Evolutionary conservation across 2,888 invertebrate genomes (phyloP).

Genomic region (Monopis laevigella): DNA sequence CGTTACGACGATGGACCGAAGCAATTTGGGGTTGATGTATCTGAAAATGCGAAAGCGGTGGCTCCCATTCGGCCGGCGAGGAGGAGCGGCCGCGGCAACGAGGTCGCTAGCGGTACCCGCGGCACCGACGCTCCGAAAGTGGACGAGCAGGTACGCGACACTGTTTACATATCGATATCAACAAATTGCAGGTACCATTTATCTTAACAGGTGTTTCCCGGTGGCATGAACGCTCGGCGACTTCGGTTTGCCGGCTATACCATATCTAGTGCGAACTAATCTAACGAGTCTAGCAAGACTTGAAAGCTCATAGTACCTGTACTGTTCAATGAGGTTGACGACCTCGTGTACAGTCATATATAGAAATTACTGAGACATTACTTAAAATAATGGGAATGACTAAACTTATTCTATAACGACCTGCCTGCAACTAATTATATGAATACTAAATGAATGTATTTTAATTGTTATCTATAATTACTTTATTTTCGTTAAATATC

Average conservation of each 20-base stretch:
- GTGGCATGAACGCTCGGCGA: not conserved
- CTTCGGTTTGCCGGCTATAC: conserved; percentile 32
- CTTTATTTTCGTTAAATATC: too few relatives aligned
- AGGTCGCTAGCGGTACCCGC: conserved; percentile 65
- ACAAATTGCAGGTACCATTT: conserved; percentile 51
- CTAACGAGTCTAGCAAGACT: conserved; percentile 31
- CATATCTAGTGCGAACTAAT: conserved; percentile 27
- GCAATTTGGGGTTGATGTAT: conserved; percentile 46
- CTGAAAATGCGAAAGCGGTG: conserved; percentile 47
- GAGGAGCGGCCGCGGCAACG: conserved; percentile 52
- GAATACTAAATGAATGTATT: too few relatives aligned
- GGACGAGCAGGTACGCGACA: conserved; percentile 64
- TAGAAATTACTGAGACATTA: not conserved
- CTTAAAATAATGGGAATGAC: too few relatives aligned
- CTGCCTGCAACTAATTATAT: too few relatives aligned
- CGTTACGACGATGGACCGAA: conserved; percentile 37
- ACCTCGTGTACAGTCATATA: not conserved
- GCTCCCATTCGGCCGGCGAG: conserved; percentile 58
- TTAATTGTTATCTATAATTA: too few relatives aligned
- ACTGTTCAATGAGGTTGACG: not conserved
- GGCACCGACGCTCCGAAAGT: conserved; percentile 59
- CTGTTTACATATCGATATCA: conserved; percentile 60
- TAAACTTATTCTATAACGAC: too few relatives aligned
- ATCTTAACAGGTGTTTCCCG: conserved; percentile 26
- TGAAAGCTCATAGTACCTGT: conserved; percentile 1